Evolutionary conservation across 2,797 vertebrate genomes (phyloP), one percentile per base, ranked within the genome.

Genomic region (Centroberyx gerrardi): DNA sequence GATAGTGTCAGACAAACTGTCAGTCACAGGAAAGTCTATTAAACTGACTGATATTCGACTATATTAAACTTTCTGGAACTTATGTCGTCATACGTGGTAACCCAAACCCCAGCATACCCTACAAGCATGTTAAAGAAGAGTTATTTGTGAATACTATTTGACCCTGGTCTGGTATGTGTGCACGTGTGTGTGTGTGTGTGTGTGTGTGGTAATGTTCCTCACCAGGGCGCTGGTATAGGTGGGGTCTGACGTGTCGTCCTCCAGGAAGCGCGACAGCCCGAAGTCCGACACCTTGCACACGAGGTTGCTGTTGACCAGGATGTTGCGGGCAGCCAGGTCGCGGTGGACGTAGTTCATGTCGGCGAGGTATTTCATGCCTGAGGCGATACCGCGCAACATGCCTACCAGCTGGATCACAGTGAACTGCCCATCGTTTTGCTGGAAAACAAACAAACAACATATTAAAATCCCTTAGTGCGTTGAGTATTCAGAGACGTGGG

Each of bases 271-370:
- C 0, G 98, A 99, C 54, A 99, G 96, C 27, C 98, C 98, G 0
- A 99, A 99, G 92, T 99, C 98, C 0, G 98, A 99, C 77, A 99
- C 98, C 68, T 99, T 99, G 94, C 98, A 99, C 83, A 99, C 98
- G 56, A 99, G 94, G 94, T 99, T 99, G 92, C 97, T 99, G 95
- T 99, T 99, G 90, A 99, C 98, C 18, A 99, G 94, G 93, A 99
- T 99, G 94, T 99, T 99, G 14, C 98, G 95, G 42, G 98, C 98
- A 0, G 98, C 98, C 66, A 99, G 95, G 94, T 99, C 98, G 0
- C 98, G 95, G 84, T 99, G 98, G 54, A 99, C 98, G 0, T 99
- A 99, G 93, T 99, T 99, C 98, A 99, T 99, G 87, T 99, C 98
- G 0, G 98, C 95, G 59, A 99, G 94, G 93, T 99, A 99, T 86